phyloP scores from a whole-genome alignment of 2,888 invertebrate genomes.

The Tenthredo scrophulariae region DNA sequence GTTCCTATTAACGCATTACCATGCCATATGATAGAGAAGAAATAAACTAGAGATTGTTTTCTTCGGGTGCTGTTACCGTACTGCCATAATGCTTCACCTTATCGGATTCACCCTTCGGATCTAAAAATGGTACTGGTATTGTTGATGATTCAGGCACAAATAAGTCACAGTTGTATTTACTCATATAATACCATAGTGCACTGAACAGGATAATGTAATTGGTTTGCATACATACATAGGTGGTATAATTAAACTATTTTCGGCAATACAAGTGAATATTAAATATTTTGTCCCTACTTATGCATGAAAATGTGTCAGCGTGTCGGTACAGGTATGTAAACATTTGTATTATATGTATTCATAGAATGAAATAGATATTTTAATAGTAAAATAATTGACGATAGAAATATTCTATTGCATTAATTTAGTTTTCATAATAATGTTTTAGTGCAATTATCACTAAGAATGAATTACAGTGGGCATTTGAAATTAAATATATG shows the following conservation, averaged over 20 bases:
- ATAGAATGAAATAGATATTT: constrained; percentile 54
- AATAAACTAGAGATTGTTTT: neutral
- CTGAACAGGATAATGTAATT: constrained; percentile 51
- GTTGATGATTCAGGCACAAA: constrained; percentile 65
- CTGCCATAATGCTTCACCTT: constrained; percentile 57
- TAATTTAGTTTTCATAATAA: constrained; percentile 61
- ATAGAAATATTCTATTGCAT: constrained; percentile 60
- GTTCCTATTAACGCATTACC: constrained; percentile 45
- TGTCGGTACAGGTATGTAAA: constrained; percentile 18
- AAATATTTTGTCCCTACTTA: constrained; percentile 59
- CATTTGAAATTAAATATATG: constrained; percentile 58
- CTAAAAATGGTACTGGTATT: constrained; percentile 65
- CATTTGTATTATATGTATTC: constrained; percentile 13
- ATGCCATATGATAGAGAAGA: constrained; percentile 11
- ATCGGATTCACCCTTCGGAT: constrained; percentile 62
- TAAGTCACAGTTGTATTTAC: constrained; percentile 67
- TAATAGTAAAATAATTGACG: constrained; percentile 55
- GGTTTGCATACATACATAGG: constrained; percentile 60
- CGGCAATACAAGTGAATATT: constrained; percentile 61
- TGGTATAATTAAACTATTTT: constrained; percentile 60
- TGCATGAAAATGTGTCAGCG: constrained; percentile 50
- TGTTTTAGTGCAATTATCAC: constrained; percentile 59
- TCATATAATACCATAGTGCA: constrained; percentile 62
- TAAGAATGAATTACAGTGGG: constrained; percentile 62
- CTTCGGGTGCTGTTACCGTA: neutral